Evolutionary conservation across 2,797 vertebrate genomes (phyloP).

Genomic region (Gallinago solitaria): DNA sequence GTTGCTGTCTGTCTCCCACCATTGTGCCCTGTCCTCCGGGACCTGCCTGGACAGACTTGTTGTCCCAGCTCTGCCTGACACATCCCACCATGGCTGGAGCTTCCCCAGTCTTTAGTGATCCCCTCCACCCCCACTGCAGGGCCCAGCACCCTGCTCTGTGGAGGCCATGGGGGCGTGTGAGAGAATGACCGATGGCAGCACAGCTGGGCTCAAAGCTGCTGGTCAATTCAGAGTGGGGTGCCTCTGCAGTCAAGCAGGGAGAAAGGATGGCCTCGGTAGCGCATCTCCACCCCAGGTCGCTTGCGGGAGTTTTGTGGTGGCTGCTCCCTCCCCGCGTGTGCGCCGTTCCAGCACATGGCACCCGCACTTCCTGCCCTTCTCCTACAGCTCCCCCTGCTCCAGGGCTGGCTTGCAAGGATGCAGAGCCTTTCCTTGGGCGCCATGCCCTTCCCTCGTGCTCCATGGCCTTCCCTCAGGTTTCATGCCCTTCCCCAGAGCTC

Average conservation of each 20-base stretch:
- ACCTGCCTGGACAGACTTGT: not conserved
- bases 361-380: not conserved
- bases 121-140: not conserved
- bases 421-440: not conserved
- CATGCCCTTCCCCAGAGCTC: no score
- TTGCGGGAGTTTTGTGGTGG: not conserved
- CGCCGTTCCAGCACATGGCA: rapidly evolving
- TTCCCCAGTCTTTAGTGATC: not conserved
- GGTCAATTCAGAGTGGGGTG: rapidly evolving
- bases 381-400: not conserved
- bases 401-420: not conserved
- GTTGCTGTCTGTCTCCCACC: not conserved
- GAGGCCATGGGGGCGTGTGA: not conserved
- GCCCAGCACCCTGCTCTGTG: not conserved
- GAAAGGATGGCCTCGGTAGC: not conserved
- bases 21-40: not conserved
- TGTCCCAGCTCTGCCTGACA: not conserved
- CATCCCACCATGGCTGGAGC: rapidly evolving
- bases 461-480: not conserved
- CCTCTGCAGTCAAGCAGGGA: not conserved
- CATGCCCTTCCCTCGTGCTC: not conserved
- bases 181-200: not conserved
- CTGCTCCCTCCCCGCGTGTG: not conserved
- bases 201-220: not conserved
- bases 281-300: no score